Base-by-base conservation (phyloP, 2,797 vertebrate species). In the Picus viridis region DNA sequence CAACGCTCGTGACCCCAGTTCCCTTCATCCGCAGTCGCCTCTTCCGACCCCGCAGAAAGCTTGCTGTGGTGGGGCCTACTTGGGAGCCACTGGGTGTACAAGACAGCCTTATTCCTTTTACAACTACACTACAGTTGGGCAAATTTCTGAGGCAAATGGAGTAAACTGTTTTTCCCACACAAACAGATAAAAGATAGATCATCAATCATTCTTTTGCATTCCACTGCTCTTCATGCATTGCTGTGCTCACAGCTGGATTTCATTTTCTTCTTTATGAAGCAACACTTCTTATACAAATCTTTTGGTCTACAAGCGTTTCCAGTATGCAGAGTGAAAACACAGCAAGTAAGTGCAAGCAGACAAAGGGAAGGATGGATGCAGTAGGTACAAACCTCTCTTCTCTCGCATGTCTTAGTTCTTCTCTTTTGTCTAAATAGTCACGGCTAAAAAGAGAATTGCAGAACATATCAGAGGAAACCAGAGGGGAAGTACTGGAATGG, bases 341-440 rank as follows among this genome's bases (percentile, higher is more conserved):
- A 73, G 41, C 41, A 76, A 80, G 79, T 12, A 92, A 93, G 41
- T 43, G 30, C 45, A 94, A 93, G 82, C 54, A 94, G 82, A 63
- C 64, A 80, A 81, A 78, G 63, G 73, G n/a, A 86, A 90, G 23
- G 36, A 36, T 49, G 72, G 93, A 76, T 92, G 81, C 71, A 62
- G 75, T 22, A 62, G 56, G 83, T 96, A 98, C 98, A 96, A 97
- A 99, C 99, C 99, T 99, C 94, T 99, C 99, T 97, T 99, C 99
- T 97, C 99, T 98, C 91, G 98, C 98, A 93, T 99, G 99, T 96
- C 98, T 98, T 57, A 97, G 98, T 81, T 99, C 99, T 96, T 99
- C 99, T 95, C 98, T 98, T 97, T 99, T 99, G 90, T 99, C 99
- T 92, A 98, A 97, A 95, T 98, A 98, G 92, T 99, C 98, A 10